These are phyloP conservation scores for Leptinotarsa rubiginosa DNA, from an alignment of 2,888 invertebrate genomes.

Conservation along the genomic window DNA sequence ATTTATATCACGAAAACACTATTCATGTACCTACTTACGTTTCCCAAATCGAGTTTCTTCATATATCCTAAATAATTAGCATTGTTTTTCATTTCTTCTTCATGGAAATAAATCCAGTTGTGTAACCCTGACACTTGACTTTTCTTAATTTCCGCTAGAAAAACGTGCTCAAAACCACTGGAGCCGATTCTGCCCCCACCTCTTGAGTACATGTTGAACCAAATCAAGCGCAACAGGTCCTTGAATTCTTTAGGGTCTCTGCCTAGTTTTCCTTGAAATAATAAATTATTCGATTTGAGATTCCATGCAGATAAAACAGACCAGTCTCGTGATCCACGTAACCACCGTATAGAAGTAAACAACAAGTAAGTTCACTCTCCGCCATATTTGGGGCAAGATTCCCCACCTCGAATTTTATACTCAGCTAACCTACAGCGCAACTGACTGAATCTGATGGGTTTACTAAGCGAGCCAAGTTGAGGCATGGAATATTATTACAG, in stretches of 20 bases:
- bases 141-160: constrained; percentile 87
- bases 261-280: constrained; percentile 70
- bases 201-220: constrained; percentile 87
- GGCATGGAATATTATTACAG: no score
- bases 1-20: background rate
- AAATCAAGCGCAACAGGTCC: constrained; percentile 78
- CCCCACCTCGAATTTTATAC: no score
- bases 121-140: constrained; percentile 86
- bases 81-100: constrained; percentile 78
- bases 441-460: no score
- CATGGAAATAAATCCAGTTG: constrained; percentile 89
- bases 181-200: constrained; percentile 84
- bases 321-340: no score
- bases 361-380: no score
- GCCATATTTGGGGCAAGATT: no score
- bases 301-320: no score
- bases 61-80: constrained; percentile 85
- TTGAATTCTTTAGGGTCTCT: constrained; percentile 78
- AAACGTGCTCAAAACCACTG: constrained; percentile 93
- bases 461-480: no score
- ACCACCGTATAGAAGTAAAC: no score
- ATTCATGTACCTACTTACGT: constrained; percentile 74
- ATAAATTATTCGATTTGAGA: background rate
- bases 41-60: constrained; percentile 77
- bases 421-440: no score